These are phyloP conservation scores for Phoebastria nigripes DNA, from an alignment of 2,797 vertebrate species.

Conservation along the genomic window DNA sequence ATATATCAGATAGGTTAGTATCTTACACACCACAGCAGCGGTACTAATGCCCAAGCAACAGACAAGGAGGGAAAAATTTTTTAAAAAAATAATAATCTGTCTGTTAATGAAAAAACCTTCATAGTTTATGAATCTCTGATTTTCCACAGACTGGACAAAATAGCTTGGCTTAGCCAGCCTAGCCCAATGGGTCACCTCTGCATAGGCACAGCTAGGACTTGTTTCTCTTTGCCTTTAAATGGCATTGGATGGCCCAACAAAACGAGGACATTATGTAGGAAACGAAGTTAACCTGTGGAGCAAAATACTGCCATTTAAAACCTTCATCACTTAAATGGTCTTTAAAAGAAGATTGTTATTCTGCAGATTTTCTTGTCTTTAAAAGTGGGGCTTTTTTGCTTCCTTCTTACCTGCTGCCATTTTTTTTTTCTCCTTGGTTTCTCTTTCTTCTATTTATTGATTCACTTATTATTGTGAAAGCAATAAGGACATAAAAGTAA, in stretches of 20 bases:
- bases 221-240: neutral
- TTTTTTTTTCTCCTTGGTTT: neutral
- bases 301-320: neutral
- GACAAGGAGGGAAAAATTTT: neutral
- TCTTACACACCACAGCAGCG: neutral
- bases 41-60: neutral
- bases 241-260: rapidly evolving
- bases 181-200: neutral
- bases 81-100: neutral
- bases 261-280: neutral
- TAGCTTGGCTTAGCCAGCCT: neutral
- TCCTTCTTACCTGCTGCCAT: neutral
- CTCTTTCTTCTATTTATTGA: neutral
- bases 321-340: neutral
- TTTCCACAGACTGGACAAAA: neutral
- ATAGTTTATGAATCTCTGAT: neutral
- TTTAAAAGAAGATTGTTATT: neutral
- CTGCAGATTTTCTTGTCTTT: neutral
- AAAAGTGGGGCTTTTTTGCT: rapidly evolving
- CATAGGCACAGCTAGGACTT: neutral
- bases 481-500: neutral
- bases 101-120: neutral
- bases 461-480: neutral
- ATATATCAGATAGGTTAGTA: neutral
- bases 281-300: neutral